These are phyloP conservation scores for Botrylloides violaceus DNA, from an alignment of 23 tunicate genomes.

Conservation along the genomic window DNA sequence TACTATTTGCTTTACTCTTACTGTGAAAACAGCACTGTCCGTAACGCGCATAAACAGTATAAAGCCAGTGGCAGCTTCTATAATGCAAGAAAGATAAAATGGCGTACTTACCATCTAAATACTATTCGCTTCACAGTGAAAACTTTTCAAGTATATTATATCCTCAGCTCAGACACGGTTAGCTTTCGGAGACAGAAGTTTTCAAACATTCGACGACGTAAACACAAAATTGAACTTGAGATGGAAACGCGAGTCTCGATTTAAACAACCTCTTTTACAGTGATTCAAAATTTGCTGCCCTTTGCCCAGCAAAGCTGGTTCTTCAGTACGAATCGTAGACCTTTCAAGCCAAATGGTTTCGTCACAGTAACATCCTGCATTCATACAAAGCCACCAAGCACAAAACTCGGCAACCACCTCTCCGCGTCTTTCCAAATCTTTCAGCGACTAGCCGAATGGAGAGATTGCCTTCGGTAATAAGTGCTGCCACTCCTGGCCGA, in stretches of 20 bases:
- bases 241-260: background rate
- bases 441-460: background rate
- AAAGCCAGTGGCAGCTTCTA: too few relatives aligned
- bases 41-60: too few relatives aligned
- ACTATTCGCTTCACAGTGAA: background rate
- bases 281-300: background rate
- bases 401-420: background rate
- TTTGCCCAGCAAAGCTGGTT: background rate
- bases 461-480: background rate
- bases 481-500: background rate
- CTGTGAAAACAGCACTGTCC: too few relatives aligned
- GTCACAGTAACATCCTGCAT: constrained; percentile 19
- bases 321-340: background rate
- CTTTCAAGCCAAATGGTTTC: background rate
- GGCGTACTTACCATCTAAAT: background rate
- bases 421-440: constrained; percentile 1
- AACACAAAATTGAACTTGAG: background rate
- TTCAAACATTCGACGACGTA: background rate
- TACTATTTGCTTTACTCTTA: too few relatives aligned
- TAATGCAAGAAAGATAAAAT: too few relatives aligned
- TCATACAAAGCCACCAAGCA: constrained; percentile 12
- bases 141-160: background rate
- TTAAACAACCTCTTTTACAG: background rate
- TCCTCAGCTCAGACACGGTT: background rate
- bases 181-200: background rate